Evolutionary conservation across 2,113 vertebrate genomes (phyloP), one percentile per base, ranked within the genome.

Genomic region (Antechinus stuartii): DNA sequence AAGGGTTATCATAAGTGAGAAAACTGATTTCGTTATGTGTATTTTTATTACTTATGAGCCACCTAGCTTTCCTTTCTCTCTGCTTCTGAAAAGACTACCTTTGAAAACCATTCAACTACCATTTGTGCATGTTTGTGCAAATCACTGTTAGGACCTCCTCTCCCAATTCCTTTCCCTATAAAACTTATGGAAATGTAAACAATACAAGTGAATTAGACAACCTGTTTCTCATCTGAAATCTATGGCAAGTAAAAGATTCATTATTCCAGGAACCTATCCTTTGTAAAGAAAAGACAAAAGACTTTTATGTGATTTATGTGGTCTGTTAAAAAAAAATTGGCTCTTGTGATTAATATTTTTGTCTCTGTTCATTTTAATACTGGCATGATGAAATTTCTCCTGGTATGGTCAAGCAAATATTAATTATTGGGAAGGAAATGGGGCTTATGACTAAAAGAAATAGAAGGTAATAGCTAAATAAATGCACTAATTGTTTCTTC

Each of bases 81-180:
- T 89, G 54, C 5, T 56, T 0, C 0, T n/a, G 54, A 95, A 91
- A 91, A 95, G 53, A 93, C 26, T n/a, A 54, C 26, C 47, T 26
- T 90, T 94, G 68, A 91, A 96, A 95, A 92, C 90, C 54, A 76
- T n/a, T 55, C 35, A 11, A 53, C 25, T 35, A 68, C 54, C 68
- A 89, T 50, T 49, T 30, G 54, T 55, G 23, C 4, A 57, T 27
- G 76, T 92, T 42, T n/a, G 84, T 42, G 19, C 35, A 84, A 84
- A 84, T 84, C 68, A 42, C n/a, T 8, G 14, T n/a, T 76, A 76
- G 14, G 35, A 76, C 14, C 35, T 76, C 61, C 61, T 76, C 61
- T 14, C 61, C 61, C 61, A 76, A 76, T 61, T 76, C 16, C 68
- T 42, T 2, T n/a, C 68, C 68, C 68, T 14, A 68, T n/a, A 68